Conservation (phyloP, 2,113 vertebrate genomes). For the Mirounga angustirostris region DNA sequence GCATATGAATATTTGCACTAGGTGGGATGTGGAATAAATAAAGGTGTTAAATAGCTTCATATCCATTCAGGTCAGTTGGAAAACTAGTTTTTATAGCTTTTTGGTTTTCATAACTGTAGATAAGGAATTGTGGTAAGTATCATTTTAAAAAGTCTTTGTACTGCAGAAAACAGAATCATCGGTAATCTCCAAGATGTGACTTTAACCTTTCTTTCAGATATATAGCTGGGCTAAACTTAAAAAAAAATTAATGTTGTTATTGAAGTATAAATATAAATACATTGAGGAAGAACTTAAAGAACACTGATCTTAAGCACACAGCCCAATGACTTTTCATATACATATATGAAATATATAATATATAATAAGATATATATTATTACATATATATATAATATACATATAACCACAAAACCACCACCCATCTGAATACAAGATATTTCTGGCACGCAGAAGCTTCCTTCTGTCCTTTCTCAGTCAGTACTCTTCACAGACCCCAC, state of each 20-base stretch:
- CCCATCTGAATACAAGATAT: neutral
- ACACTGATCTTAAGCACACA: neutral
- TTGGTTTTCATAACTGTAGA: slow-evolving; percentile 15
- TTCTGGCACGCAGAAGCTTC: neutral
- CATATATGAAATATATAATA: neutral
- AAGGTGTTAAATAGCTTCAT: neutral
- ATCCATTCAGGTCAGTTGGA: neutral
- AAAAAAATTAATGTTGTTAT: neutral
- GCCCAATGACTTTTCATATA: neutral
- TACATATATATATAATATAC: neutral
- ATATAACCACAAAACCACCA: neutral
- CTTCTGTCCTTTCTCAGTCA: neutral
- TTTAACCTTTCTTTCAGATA: slow-evolving; percentile 10
- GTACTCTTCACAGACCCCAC: neutral
- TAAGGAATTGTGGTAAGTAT: neutral
- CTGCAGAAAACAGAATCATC: neutral
- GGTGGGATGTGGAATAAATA: neutral
- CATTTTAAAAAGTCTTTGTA: neutral
- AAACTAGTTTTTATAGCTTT: neutral
- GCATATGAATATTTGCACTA: neutral
- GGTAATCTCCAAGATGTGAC: neutral
- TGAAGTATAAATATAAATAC: neutral
- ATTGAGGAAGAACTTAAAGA: slow-evolving; percentile 5
- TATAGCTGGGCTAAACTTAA: neutral
- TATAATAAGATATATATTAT: neutral